Evolutionary conservation across 2,888 invertebrate genomes (phyloP).

Genomic region (Ptilodon capucinus): DNA sequence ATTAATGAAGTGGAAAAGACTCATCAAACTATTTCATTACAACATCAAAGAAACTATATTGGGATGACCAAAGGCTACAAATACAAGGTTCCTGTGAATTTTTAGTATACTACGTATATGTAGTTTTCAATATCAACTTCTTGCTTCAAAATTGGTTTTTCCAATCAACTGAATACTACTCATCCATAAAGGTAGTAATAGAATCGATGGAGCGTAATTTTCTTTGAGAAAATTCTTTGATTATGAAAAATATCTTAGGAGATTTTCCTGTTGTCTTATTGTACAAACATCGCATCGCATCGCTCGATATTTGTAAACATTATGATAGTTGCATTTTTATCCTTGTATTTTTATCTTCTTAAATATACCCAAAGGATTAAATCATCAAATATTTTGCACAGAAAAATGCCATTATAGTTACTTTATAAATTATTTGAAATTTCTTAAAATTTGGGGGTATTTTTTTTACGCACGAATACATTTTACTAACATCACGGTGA

Average conservation of each 20-base stretch:
- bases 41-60: conserved; percentile 25
- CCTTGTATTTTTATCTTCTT: too few species aligned
- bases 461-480: too few species aligned
- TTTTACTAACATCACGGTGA: neutral
- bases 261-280: neutral
- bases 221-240: conserved; percentile 2
- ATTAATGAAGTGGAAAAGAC: conserved; percentile 20
- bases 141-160: neutral
- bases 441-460: too few species aligned
- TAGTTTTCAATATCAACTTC: neutral
- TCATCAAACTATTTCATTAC: conserved; percentile 11
- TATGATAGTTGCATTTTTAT: too few species aligned
- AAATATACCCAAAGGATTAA: too few species aligned
- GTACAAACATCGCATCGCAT: too few species aligned
- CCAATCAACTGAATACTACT: neutral
- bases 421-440: too few species aligned
- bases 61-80: neutral
- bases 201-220: conserved; percentile 10
- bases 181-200: conserved; percentile 4
- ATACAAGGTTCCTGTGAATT: neutral
- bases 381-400: too few species aligned
- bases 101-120: too few species aligned
- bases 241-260: neutral
- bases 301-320: too few species aligned
- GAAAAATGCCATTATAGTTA: too few species aligned